Evolutionary conservation across 2,113 vertebrate species (phyloP).

Genomic region (Bufo bufo): DNA sequence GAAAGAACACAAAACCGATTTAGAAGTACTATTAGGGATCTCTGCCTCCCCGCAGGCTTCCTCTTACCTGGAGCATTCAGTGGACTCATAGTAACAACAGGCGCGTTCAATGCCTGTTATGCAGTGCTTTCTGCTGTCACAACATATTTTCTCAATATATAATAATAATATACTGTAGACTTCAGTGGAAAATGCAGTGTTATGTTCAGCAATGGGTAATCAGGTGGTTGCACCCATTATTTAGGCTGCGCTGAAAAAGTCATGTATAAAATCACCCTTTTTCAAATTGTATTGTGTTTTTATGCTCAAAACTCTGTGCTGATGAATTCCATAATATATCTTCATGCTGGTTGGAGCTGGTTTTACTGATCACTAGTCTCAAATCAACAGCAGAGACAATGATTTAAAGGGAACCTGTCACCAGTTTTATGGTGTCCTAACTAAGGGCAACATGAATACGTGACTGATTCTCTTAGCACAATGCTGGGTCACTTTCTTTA

Average conservation of each 20-base stretch:
- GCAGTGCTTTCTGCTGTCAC: not conserved
- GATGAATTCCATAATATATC: no score
- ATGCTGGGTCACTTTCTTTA: no score
- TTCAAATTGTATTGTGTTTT: not conserved
- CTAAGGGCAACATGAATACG: no score
- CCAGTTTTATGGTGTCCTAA: no score
- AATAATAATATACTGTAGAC: conserved; percentile 8
- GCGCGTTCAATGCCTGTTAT: not conserved
- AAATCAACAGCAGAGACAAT: not conserved
- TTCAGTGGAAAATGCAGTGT: not conserved
- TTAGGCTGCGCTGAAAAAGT: not conserved
- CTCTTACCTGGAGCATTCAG: conserved; percentile 26
- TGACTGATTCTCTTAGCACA: no score
- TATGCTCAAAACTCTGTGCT: not conserved
- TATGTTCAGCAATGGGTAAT: not conserved
- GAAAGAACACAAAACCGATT: conserved; percentile 40
- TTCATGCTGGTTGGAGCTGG: no score
- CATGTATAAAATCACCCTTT: not conserved
- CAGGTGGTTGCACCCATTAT: no score
- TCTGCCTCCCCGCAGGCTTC: conserved; percentile 20
- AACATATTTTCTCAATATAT: not conserved
- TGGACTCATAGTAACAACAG: not conserved
- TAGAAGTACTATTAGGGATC: conserved; percentile 36
- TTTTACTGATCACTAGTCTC: no score
- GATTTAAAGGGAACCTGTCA: no score